Conservation (phyloP, 2,113 vertebrate genomes). For the Crotophaga sulcirostris region DNA sequence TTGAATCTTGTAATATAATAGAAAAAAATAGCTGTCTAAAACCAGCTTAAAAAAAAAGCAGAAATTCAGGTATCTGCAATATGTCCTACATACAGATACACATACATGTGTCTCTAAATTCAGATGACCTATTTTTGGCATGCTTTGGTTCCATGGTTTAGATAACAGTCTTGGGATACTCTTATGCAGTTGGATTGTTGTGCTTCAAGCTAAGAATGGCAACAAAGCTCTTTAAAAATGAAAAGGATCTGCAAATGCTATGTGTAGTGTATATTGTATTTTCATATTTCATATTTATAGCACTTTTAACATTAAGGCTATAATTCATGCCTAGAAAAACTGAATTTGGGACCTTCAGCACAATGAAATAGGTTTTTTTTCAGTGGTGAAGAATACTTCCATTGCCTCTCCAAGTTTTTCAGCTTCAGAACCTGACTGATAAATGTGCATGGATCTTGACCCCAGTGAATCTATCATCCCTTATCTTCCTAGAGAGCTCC, state of each 20-base stretch:
- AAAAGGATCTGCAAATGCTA: neutral
- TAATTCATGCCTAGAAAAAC: neutral
- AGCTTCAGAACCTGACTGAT: neutral
- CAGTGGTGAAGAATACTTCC: neutral
- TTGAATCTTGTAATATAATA: neutral
- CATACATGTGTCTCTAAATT: neutral
- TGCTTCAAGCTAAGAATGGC: neutral
- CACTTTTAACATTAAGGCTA: neutral
- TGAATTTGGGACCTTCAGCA: neutral
- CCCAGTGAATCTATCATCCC: neutral
- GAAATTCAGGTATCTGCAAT: neutral
- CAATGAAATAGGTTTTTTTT: neutral
- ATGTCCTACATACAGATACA: neutral
- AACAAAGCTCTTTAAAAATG: neutral
- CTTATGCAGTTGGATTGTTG: neutral
- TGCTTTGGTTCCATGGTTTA: neutral
- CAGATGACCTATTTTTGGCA: constrained; percentile 11
- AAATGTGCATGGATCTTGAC: neutral
- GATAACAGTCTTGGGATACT: neutral
- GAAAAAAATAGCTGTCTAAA: neutral
- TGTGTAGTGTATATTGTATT: neutral
- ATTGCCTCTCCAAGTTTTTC: neutral
- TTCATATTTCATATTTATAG: neutral
- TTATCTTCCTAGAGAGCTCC: neutral
- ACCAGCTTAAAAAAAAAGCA: constrained; percentile 1